Evolutionary conservation across 2,888 invertebrate species (phyloP).

Genomic region (Hemaris fuciformis): DNA sequence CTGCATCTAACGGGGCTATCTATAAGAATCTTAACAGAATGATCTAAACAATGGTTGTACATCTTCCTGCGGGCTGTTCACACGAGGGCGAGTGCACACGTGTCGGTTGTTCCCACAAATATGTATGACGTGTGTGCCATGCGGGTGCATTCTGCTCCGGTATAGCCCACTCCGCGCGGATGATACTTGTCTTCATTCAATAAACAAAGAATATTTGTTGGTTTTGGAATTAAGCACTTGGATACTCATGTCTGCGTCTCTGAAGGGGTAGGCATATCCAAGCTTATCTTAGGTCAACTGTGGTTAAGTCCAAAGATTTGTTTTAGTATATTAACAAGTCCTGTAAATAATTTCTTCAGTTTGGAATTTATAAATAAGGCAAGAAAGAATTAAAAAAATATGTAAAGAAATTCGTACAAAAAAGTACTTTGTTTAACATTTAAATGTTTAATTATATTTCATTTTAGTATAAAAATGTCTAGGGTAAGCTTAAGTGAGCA

Average conservation of each 20-base stretch:
- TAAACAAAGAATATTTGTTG: not conserved
- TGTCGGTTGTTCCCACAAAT: slow-evolving; percentile 41
- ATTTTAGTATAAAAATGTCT: too few species aligned
- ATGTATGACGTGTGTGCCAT: slow-evolving; percentile 38
- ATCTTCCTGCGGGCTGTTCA: slow-evolving; percentile 54
- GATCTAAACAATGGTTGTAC: slow-evolving; percentile 36
- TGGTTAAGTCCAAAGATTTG: too few species aligned
- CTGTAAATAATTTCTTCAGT: too few species aligned
- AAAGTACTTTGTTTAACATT: not conserved
- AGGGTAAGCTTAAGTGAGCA: too few species aligned
- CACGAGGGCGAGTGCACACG: slow-evolving; percentile 61
- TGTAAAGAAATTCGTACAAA: too few species aligned
- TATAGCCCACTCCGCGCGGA: not conserved
- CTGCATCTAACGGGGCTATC: not conserved
- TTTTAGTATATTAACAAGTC: too few species aligned
- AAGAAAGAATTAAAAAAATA: too few species aligned
- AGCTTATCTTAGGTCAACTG: too few species aligned
- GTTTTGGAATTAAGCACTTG: not conserved
- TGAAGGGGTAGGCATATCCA: too few species aligned
- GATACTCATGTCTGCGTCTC: too few species aligned
- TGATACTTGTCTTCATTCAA: not conserved
- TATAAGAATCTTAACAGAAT: not conserved
- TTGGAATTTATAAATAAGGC: too few species aligned
- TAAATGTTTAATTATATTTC: too few species aligned
- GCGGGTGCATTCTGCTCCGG: slow-evolving; percentile 59